A percentile compares a stretch with the other conserved stretches of the same genome.
Evolutionary conservation across 1,140 invertebrate genomes (phyloP).

Genomic region (Probaryconus sp.): DNA sequence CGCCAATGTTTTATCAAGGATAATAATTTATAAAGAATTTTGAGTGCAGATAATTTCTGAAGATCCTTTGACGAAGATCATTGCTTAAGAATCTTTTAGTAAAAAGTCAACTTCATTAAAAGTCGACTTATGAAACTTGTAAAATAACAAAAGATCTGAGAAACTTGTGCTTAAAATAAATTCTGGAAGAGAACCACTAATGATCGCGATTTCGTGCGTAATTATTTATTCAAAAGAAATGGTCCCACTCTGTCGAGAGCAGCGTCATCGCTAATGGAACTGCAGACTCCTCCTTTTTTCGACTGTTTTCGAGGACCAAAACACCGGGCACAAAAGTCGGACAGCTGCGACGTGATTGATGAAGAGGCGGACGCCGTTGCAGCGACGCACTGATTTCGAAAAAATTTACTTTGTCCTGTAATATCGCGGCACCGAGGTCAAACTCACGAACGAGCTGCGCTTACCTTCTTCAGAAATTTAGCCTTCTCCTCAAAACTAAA

Average conservation of each 20-base stretch:
- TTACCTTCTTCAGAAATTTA: conserved; percentile 21
- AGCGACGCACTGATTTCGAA: conserved; percentile 24
- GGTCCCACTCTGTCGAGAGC: conserved; percentile 24
- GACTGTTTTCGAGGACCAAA: conserved; percentile 26
- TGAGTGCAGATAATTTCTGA: too few species aligned
- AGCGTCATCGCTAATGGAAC: conserved; percentile 60
- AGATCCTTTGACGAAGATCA: too few species aligned
- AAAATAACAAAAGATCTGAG: too few species aligned
- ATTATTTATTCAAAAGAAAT: conserved; percentile 58
- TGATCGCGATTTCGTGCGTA: conserved; percentile 45
- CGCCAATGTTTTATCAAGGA: too few species aligned
- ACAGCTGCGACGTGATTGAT: conserved; percentile 62
- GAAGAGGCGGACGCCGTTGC: conserved; percentile 58
- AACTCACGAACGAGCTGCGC: conserved; percentile 15
- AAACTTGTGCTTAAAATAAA: too few species aligned
- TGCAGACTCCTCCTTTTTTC: conserved; percentile 60
- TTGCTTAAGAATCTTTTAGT: too few species aligned
- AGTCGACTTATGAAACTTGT: too few species aligned
- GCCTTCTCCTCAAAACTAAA: not conserved
- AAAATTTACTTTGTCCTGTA: conserved; percentile 55
- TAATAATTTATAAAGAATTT: too few species aligned
- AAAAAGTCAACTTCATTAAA: too few species aligned
- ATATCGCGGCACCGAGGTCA: conserved; percentile 48
- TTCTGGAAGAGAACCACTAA: conserved; percentile 33
- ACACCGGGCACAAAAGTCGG: conserved; percentile 53